Conservation (phyloP, 2,888 invertebrate genomes). For the Euplexia lucipara region DNA sequence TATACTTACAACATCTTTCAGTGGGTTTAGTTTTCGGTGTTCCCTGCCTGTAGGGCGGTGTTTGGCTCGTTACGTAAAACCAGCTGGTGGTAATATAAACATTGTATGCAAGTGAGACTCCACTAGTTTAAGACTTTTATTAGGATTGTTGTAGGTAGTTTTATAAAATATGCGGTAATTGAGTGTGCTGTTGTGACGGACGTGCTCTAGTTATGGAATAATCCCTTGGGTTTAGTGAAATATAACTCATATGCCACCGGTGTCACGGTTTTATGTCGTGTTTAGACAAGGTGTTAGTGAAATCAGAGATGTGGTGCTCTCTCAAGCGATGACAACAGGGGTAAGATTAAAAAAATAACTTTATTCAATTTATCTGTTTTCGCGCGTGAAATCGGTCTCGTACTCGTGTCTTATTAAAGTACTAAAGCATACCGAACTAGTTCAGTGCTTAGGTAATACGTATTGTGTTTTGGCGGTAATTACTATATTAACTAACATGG, state of each 20-base stretch:
- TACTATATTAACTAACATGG: not conserved
- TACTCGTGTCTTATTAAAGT: not conserved
- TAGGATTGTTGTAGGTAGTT: slow-evolving; percentile 17
- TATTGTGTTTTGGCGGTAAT: slow-evolving; percentile 39
- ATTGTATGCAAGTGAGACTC: slow-evolving; percentile 60
- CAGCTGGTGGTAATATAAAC: slow-evolving; percentile 82
- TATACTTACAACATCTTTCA: slow-evolving; percentile 77
- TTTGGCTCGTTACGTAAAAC: slow-evolving; percentile 86
- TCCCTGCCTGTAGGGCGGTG: slow-evolving; percentile 85
- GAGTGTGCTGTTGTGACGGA: slow-evolving; percentile 27
- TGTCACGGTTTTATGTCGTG: slow-evolving; percentile 77
- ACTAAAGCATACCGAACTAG: not conserved
- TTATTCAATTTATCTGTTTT: slow-evolving; percentile 9
- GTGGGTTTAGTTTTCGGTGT: slow-evolving; percentile 86
- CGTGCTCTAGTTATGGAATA: slow-evolving; percentile 47
- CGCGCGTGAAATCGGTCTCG: not conserved
- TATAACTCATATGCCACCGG: slow-evolving; percentile 78
- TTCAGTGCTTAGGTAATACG: not conserved
- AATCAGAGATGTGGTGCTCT: slow-evolving; percentile 83
- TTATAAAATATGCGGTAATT: slow-evolving; percentile 7
- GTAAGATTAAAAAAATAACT: slow-evolving; percentile 68
- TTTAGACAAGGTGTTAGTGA: slow-evolving; percentile 81
- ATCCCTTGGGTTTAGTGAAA: slow-evolving; percentile 69
- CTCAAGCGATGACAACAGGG: slow-evolving; percentile 87
- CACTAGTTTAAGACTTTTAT: slow-evolving; percentile 24